Evolutionary conservation across 2,888 invertebrate species (phyloP).

Genomic region (Cephus runcator): DNA sequence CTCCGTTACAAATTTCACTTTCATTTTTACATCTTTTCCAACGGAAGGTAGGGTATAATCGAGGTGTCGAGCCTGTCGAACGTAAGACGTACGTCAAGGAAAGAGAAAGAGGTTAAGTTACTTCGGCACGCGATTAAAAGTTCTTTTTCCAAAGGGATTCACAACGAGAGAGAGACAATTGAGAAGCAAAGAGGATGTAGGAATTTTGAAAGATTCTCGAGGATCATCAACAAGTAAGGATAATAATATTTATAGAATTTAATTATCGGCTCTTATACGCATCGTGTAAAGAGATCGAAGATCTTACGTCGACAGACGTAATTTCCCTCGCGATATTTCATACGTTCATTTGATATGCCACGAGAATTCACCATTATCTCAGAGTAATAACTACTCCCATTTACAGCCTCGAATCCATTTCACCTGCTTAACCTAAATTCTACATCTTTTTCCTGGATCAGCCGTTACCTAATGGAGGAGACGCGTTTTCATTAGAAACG

Average conservation of each 20-base stretch:
- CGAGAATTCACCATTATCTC: background rate
- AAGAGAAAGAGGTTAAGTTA: background rate
- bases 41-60: background rate
- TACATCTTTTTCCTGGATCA: background rate
- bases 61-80: background rate
- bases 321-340: background rate
- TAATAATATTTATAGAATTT: background rate
- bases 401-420: background rate
- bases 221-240: background rate
- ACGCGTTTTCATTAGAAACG: background rate
- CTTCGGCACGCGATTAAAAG: background rate
- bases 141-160: background rate
- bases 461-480: background rate
- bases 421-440: too few species aligned
- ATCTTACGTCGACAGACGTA: background rate
- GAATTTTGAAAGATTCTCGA: background rate
- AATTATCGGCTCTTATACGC: background rate
- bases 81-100: background rate
- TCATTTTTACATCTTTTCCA: background rate
- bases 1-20: background rate
- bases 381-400: background rate
- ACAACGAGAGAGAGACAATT: background rate
- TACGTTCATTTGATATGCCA: background rate
- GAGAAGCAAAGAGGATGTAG: background rate
- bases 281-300: background rate